A percentile compares a stretch with the other conserved stretches of the same genome.
Evolutionary conservation across 1,140 invertebrate genomes (phyloP).

Genomic region (Drosophila chauvacae): DNA sequence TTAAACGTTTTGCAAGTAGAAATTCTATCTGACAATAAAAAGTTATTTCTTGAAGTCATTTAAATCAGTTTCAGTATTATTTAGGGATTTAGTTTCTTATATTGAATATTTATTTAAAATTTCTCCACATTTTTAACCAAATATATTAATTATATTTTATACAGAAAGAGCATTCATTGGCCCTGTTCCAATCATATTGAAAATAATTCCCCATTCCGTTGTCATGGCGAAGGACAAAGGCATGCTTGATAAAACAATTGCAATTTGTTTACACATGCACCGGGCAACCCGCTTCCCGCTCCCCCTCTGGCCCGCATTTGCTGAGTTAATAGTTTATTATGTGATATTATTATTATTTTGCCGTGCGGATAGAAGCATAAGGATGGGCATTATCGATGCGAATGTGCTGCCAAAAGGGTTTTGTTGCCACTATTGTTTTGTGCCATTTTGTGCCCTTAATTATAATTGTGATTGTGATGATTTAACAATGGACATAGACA

Average conservation of each 20-base stretch:
- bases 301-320: slow-evolving; percentile 2
- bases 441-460: slow-evolving; percentile 47
- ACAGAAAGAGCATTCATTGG: slow-evolving; percentile 17
- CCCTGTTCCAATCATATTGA: not conserved
- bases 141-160: not conserved
- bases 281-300: not conserved
- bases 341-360: slow-evolving; percentile 62
- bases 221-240: slow-evolving; percentile 61
- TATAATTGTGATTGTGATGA: slow-evolving; percentile 46
- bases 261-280: slow-evolving; percentile 66
- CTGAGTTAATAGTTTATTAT: slow-evolving; percentile 69
- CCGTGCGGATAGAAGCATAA: slow-evolving; percentile 16
- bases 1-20: not conserved
- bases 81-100: not conserved
- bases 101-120: not conserved
- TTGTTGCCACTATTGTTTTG: slow-evolving; percentile 47
- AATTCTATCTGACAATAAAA: not conserved
- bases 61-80: not conserved
- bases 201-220: slow-evolving; percentile 21
- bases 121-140: not conserved
- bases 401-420: slow-evolving; percentile 32
- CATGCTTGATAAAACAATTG: slow-evolving; percentile 70
- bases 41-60: not conserved
- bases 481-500: slow-evolving; percentile 46
- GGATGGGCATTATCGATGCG: slow-evolving; percentile 31